phyloP scores from a whole-genome alignment of 2,113 vertebrate genomes.

The Phrynocephalus versicolor region DNA sequence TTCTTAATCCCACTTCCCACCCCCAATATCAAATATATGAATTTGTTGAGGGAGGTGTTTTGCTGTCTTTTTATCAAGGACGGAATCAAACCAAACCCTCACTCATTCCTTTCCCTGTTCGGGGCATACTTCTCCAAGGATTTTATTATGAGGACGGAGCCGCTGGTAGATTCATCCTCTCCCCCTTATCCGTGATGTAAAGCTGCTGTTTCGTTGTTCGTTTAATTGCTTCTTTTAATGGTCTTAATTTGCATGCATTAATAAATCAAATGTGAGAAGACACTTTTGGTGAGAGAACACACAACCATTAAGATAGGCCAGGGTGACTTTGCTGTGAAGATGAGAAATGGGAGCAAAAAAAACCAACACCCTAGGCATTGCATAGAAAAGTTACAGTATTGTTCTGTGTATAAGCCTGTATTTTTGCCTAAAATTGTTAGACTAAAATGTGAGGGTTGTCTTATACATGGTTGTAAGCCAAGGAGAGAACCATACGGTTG shows the following conservation, averaged over 20 bases:
- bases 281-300: background rate
- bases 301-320: background rate
- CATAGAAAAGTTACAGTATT: background rate
- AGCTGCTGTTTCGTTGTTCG: background rate
- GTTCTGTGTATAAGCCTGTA: too few species aligned
- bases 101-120: background rate
- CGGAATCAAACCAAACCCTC: background rate
- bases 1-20: too few species aligned
- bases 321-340: background rate
- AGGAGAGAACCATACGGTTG: too few species aligned
- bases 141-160: background rate
- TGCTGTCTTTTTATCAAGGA: background rate
- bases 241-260: constrained; percentile 18
- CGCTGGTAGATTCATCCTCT: background rate
- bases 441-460: too few species aligned
- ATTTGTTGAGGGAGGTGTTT: background rate
- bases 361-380: too few species aligned
- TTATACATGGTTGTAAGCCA: too few species aligned
- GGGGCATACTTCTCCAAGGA: background rate
- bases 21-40: background rate
- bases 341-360: background rate
- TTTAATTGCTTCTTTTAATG: constrained; percentile 15
- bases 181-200: background rate
- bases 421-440: too few species aligned
- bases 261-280: constrained; percentile 4